These are phyloP conservation scores for Triplophysa dalaica DNA, from an alignment of 2,113 vertebrate genomes.

Conservation along the genomic window DNA sequence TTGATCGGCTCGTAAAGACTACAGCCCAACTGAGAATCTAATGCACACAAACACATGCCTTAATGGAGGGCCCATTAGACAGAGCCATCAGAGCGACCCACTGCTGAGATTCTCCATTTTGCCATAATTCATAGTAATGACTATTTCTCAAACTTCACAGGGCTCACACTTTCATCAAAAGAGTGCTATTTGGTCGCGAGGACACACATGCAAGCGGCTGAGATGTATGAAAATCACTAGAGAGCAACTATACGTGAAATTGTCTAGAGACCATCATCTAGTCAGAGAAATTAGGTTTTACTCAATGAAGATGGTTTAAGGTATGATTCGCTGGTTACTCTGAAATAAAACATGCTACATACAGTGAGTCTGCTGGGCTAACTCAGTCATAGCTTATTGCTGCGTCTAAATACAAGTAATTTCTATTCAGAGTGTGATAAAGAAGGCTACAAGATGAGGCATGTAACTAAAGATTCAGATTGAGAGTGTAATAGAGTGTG, in stretches of 20 bases:
- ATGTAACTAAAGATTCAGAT: background rate
- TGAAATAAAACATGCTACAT: no score
- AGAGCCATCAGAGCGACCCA: conserved; percentile 38
- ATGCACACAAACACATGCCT: conserved; percentile 24
- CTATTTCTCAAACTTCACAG: conserved; percentile 43
- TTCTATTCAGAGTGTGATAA: no score
- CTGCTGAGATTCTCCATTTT: conserved; percentile 41
- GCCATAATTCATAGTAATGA: conserved; percentile 48
- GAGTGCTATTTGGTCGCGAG: background rate
- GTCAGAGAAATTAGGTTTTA: background rate
- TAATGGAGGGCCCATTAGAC: conserved; percentile 50
- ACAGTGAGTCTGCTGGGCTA: no score
- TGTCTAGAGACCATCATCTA: background rate
- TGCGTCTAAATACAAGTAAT: no score
- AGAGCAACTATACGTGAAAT: conserved; percentile 31
- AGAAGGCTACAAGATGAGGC: background rate
- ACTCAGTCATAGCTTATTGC: no score
- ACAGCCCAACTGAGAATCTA: conserved; percentile 34
- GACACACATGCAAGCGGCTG: no score
- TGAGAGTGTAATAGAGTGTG: no score
- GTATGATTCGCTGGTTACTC: no score
- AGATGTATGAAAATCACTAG: background rate
- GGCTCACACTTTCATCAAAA: conserved; percentile 26
- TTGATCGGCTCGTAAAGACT: conserved; percentile 20
- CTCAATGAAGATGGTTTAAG: no score